Percentiles rank a stretch among this genome's conserved stretches.
Conservation (phyloP, 2,888 invertebrate genomes). For the Leucophora obtusa region DNA sequence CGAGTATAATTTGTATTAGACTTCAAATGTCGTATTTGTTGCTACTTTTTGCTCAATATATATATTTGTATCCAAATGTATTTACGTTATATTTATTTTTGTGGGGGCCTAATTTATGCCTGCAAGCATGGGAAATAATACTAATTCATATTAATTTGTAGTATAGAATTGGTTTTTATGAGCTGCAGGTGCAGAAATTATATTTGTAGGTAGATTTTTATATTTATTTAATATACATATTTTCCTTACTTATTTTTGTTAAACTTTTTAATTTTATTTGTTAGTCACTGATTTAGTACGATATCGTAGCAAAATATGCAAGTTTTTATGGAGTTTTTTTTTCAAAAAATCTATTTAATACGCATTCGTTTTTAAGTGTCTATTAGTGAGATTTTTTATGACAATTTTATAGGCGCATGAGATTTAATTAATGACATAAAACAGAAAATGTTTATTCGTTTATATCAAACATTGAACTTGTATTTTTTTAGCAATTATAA, state of each 20-base stretch:
- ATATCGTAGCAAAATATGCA: background rate
- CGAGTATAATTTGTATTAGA: background rate
- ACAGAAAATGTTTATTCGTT: background rate
- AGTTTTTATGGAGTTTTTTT: background rate
- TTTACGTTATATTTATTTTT: constrained; percentile 29
- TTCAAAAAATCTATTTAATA: background rate
- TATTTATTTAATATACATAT: background rate
- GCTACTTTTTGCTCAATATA: background rate
- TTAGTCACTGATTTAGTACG: constrained; percentile 3
- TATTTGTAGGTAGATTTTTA: constrained; percentile 52
- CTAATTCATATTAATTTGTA: constrained; percentile 63
- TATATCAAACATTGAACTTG: background rate
- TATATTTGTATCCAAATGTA: background rate
- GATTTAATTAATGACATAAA: background rate
- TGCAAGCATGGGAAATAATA: constrained; percentile 60
- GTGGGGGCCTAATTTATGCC: constrained; percentile 63
- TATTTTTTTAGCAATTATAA: too few species aligned
- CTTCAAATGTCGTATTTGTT: background rate
- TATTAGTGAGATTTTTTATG: background rate
- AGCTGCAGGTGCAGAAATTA: constrained; percentile 63
- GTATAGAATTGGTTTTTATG: constrained; percentile 58
- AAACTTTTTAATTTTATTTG: constrained; percentile 1
- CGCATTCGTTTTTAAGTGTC: background rate
- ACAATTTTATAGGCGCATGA: background rate
- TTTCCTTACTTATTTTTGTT: background rate